phyloP scores from a whole-genome alignment of 2,113 vertebrate genomes.

The Pagrus major region DNA sequence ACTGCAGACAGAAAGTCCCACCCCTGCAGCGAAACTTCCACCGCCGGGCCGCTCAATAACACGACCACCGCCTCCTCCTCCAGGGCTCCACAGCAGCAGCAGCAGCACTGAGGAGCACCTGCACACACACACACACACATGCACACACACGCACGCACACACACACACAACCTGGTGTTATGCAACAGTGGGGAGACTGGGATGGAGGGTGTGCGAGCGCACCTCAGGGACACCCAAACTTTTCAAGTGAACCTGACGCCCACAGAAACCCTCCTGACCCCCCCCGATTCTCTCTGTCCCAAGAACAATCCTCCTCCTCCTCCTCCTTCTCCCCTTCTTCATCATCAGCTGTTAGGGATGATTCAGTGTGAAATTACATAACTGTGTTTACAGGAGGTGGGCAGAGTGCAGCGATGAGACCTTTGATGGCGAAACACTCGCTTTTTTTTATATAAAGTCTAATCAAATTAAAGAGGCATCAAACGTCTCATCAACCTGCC shows the following conservation, averaged over 20 bases:
- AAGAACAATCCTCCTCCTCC: neutral
- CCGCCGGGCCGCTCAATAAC: conserved; percentile 51
- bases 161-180: conserved; percentile 32
- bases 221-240: conserved; percentile 38
- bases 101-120: conserved; percentile 21
- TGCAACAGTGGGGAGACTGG: conserved; percentile 31
- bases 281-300: conserved; percentile 1
- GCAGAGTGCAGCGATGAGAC: conserved; percentile 22
- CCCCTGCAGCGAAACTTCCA: conserved; percentile 85
- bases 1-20: conserved; percentile 81
- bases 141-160: neutral
- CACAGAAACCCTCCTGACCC: neutral
- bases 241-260: neutral
- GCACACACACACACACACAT: neutral
- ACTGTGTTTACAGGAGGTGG: conserved; percentile 15
- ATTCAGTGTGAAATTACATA: conserved; percentile 63
- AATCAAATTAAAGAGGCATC: neutral
- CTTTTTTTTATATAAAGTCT: neutral
- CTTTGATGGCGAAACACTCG: conserved; percentile 11
- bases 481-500: neutral
- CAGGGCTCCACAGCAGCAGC: conserved; percentile 53
- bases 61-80: conserved; percentile 51
- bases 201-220: neutral
- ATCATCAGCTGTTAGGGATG: conserved; percentile 28
- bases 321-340: neutral